phyloP scores from a whole-genome alignment of 2,113 vertebrate genomes.

The pig (Sus scrofa) region T2T-Sscrofa CM000813.6:24161001-24161500 shows the following conservation, averaged over 20 bases:
- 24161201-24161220: fast-evolving
- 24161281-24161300: not conserved
- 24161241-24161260: not conserved
- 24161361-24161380: not conserved
- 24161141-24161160: not conserved
- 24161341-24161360: not conserved
- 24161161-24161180: not conserved
- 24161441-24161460: not conserved
- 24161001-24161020: constrained; percentile 70
- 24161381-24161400: not conserved
- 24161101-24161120: constrained; percentile 40
- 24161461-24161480: not conserved
- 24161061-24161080: constrained; percentile 60
- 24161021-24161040: not conserved
- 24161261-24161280: not conserved
- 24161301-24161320: not conserved
- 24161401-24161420: not conserved
- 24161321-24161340: not conserved
- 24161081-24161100: not conserved
- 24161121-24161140: not conserved
- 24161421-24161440: not conserved
- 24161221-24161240: not conserved
- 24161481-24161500: not conserved
- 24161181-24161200: not conserved
- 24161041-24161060: constrained; percentile 30